These are phyloP conservation scores for pig (Sus scrofa) DNA, from an alignment of 2,113 vertebrate species.

Conservation along the genomic window DNA sequence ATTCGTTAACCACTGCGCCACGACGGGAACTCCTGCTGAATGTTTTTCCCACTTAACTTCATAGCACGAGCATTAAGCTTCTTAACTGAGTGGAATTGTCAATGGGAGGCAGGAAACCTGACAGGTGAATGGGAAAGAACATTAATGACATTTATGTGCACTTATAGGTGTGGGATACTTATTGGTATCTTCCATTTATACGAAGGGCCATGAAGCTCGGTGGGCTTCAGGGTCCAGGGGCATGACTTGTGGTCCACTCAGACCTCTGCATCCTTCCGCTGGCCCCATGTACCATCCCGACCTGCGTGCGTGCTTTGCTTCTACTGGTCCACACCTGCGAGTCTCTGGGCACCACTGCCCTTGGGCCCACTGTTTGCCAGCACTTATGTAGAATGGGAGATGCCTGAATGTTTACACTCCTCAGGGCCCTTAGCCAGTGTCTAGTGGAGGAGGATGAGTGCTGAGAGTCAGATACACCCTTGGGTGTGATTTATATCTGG, in stretches of 20 bases:
- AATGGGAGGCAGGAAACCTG: not conserved
- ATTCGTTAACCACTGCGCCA: no score
- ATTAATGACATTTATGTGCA: not conserved
- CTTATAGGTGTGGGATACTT: no score
- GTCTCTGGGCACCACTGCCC: not conserved
- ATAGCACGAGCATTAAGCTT: not conserved
- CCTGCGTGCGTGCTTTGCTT: not conserved
- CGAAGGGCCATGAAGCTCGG: accelerated
- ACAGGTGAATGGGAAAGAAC: not conserved
- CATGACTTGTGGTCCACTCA: accelerated
- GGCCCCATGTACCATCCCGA: not conserved
- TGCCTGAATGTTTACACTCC: not conserved
- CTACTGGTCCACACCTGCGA: not conserved
- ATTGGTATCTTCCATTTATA: not conserved
- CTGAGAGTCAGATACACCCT: not conserved
- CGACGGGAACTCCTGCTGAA: no score
- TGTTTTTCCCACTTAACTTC: no score
- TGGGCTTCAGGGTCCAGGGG: not conserved
- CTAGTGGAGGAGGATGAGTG: not conserved
- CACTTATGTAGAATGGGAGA: not conserved
- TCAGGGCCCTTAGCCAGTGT: not conserved
- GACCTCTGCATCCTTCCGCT: not conserved
- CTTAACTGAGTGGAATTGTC: not conserved
- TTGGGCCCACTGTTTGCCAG: not conserved
- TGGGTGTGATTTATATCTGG: not conserved